Evolutionary conservation across 2,888 invertebrate genomes (phyloP).

Genomic region (Aplocera efformata): DNA sequence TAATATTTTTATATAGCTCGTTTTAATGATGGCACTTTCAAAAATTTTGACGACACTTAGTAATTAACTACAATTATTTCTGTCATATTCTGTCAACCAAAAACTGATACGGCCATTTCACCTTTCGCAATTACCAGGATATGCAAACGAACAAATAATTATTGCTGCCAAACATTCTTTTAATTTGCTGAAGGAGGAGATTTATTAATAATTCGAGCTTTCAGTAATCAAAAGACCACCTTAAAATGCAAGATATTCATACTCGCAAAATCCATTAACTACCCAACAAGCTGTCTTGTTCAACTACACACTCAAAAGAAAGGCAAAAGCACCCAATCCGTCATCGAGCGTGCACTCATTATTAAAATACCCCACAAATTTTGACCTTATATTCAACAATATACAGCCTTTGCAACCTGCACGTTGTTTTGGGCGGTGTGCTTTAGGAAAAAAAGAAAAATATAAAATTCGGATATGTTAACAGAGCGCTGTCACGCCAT

Average conservation of each 20-base stretch:
- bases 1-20: no score
- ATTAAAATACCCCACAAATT: background rate
- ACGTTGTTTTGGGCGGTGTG: slow-evolving; percentile 8
- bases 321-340: slow-evolving; percentile 58
- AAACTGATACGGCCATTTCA: no score
- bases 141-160: no score
- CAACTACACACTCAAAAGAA: slow-evolving; percentile 29
- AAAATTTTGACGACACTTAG: no score
- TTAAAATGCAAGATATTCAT: slow-evolving; percentile 38
- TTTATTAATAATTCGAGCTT: slow-evolving; percentile 1
- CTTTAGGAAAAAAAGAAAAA: slow-evolving; percentile 36
- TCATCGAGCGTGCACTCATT: slow-evolving; percentile 40
- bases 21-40: no score
- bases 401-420: slow-evolving; percentile 6
- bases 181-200: no score
- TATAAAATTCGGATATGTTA: slow-evolving; percentile 57
- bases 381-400: slow-evolving; percentile 1
- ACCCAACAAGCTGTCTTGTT: slow-evolving; percentile 43
- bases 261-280: slow-evolving; percentile 53
- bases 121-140: no score
- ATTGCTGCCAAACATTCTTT: no score
- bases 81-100: no score
- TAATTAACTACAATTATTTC: no score
- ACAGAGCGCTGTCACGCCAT: slow-evolving; percentile 74
- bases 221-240: slow-evolving; percentile 1